Evolutionary conservation across 1,140 invertebrate species (phyloP).

Genomic region (Coelopa frigida): DNA sequence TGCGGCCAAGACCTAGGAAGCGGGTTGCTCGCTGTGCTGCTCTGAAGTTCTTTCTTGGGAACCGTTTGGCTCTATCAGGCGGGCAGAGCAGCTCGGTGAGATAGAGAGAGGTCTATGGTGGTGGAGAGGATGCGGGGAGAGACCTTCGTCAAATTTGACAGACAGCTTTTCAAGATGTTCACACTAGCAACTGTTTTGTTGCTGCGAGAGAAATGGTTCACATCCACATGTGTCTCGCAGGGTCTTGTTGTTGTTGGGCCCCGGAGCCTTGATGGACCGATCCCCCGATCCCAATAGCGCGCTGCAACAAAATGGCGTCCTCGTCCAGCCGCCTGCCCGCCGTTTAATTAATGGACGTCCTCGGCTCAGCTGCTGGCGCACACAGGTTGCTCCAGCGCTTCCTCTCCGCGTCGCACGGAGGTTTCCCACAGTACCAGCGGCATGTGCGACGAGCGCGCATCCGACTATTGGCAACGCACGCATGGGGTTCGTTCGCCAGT

Average conservation of each 20-base stretch:
- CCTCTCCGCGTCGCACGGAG: too few relatives aligned
- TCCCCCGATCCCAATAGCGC: too few relatives aligned
- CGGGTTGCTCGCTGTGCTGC: neutral
- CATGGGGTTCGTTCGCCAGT: too few relatives aligned
- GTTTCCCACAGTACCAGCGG: too few relatives aligned
- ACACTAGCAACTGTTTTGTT: constrained; percentile 21
- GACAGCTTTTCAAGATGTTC: constrained; percentile 44
- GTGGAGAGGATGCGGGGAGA: constrained; percentile 20
- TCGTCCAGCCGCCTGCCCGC: neutral
- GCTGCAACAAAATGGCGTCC: neutral
- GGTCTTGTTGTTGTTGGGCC: neutral
- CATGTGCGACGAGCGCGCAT: too few relatives aligned
- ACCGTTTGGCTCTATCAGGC: constrained; percentile 3
- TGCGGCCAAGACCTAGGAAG: neutral
- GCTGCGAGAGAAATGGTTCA: neutral
- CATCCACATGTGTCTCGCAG: neutral
- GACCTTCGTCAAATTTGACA: constrained; percentile 43
- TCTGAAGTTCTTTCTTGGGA: too few relatives aligned
- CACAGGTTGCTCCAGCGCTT: too few relatives aligned
- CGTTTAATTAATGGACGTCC: neutral
- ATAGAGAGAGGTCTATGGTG: constrained; percentile 13
- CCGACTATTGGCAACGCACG: too few relatives aligned
- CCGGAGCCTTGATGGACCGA: neutral
- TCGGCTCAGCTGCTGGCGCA: constrained; percentile 1
- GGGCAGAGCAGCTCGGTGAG: constrained; percentile 17